Base-by-base conservation (phyloP, 2,797 vertebrate genomes). In the Dipus sagitta region DNA sequence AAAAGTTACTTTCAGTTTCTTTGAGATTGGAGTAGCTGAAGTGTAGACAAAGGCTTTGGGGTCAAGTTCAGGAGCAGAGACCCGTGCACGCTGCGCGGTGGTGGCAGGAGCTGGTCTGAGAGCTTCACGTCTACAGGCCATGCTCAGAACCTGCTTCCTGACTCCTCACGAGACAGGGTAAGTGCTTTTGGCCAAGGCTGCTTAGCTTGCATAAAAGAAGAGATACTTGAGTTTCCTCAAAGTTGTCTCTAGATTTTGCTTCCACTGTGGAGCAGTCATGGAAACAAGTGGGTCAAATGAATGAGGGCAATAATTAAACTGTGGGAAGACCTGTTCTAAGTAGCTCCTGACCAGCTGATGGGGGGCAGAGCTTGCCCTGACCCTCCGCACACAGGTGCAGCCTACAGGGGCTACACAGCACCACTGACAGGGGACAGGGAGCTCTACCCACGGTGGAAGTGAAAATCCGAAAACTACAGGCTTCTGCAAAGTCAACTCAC, bases 391-490 rank as follows among this genome's bases (percentile, higher is more conserved):
- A 58, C 12, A 58, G 13, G 54, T 58, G 15, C 54, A n/a, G 62
- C 32, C 20, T 3, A 15, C 28, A 70, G 18, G n/a, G n/a, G 38
- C 18, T 20, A 47, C 38, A 38, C 20, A 12, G 13, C 13, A 4
- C 24, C 62, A 64, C 30, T 38, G 2, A 34, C 4, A n/a, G 47
- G 15, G 54, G 14, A 0, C 34, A 80, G 77, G 74, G 64, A 77
- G 14, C 60, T 72, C 83, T 75, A 38, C 23, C 54, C 20, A 42
- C 28, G 84, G 74, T 81, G 75, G 75, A 87, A 91, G 74, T 58
- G n/a, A 75, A 94, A 76, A 90, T 86, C 80, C 68, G 84, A 86
- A 79, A 96, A 82, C 71, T 32, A 76, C 47, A 90, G 42, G 4
- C 23, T 88, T 96, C 26, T 94, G 68, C 24, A 86, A 89, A 80